phyloP scores from a whole-genome alignment of 2,888 invertebrate genomes.

The Parnassius smintheus region DNA sequence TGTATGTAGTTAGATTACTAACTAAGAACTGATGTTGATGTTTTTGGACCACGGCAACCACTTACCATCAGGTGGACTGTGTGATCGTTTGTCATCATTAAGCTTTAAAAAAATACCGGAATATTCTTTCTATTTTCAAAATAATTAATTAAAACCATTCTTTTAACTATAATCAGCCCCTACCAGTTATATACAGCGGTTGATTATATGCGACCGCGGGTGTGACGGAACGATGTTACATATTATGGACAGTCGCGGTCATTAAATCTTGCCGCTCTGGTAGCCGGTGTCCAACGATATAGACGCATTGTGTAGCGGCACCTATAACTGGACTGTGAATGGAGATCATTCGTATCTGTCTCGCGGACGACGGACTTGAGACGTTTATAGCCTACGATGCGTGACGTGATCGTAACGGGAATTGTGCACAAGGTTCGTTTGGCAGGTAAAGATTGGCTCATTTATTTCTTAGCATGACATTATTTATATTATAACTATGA shows the following conservation, averaged over 20 bases:
- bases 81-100: too few relatives aligned
- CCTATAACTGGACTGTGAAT: slow-evolving; percentile 77
- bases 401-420: slow-evolving; percentile 26
- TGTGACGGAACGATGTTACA: slow-evolving; percentile 63
- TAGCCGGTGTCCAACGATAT: slow-evolving; percentile 58
- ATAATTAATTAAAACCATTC: too few relatives aligned
- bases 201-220: slow-evolving; percentile 28
- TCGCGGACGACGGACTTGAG: slow-evolving; percentile 55
- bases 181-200: background rate
- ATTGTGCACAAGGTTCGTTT: background rate
- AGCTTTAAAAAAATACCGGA: too few relatives aligned
- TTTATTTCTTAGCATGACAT: too few relatives aligned
- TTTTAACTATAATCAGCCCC: background rate
- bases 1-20: too few relatives aligned
- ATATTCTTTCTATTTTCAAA: too few relatives aligned
- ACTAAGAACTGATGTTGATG: too few relatives aligned
- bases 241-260: slow-evolving; percentile 69
- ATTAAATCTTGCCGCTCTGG: slow-evolving; percentile 79
- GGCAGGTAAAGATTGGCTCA: too few relatives aligned
- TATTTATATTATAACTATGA: too few relatives aligned
- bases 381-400: slow-evolving; percentile 32
- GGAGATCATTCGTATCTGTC: slow-evolving; percentile 74
- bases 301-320: slow-evolving; percentile 71
- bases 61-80: too few relatives aligned
- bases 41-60: too few relatives aligned